phyloP scores from a whole-genome alignment of 2,113 vertebrate species.

The Ophiodon elongatus region DNA sequence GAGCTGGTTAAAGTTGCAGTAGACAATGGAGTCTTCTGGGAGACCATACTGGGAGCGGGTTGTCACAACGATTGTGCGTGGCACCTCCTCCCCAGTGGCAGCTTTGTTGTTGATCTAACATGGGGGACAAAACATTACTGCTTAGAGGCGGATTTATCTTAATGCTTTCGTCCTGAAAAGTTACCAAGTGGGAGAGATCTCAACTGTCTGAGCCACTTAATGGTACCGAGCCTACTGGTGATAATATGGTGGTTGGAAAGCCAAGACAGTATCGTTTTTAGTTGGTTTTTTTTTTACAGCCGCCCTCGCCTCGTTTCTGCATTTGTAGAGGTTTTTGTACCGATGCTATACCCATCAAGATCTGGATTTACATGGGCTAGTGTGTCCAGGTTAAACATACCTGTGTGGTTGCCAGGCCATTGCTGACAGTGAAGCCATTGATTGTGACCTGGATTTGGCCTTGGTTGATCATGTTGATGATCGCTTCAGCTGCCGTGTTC shows the following conservation, averaged over 20 bases:
- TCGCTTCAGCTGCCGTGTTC: conserved; percentile 98
- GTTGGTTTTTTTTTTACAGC: background rate
- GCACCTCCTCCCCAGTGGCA: conserved; percentile 97
- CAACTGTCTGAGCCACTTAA: background rate
- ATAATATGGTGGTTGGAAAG: background rate
- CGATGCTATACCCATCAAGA: background rate
- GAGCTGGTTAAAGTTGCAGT: conserved; percentile 99
- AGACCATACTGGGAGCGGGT: conserved; percentile 98
- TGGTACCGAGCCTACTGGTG: background rate
- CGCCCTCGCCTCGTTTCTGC: background rate
- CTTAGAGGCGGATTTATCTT: background rate
- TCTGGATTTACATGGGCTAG: background rate
- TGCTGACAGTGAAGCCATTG: conserved; percentile 98
- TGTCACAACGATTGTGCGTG: conserved; percentile 97
- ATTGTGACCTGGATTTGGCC: conserved; percentile 99
- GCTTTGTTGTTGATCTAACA: conserved; percentile 97
- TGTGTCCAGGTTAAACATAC: conserved; percentile 73
- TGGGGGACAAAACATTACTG: background rate
- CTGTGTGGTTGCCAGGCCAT: conserved; percentile 98
- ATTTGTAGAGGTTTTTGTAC: background rate
- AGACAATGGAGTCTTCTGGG: conserved; percentile 97
- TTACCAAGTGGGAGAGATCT: background rate
- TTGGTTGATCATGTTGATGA: conserved; percentile 99
- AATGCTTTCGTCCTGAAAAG: background rate
- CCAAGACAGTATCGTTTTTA: background rate